These are phyloP conservation scores for Cepaea hortensis DNA, from an alignment of 2,888 invertebrate genomes.

Conservation along the genomic window DNA sequence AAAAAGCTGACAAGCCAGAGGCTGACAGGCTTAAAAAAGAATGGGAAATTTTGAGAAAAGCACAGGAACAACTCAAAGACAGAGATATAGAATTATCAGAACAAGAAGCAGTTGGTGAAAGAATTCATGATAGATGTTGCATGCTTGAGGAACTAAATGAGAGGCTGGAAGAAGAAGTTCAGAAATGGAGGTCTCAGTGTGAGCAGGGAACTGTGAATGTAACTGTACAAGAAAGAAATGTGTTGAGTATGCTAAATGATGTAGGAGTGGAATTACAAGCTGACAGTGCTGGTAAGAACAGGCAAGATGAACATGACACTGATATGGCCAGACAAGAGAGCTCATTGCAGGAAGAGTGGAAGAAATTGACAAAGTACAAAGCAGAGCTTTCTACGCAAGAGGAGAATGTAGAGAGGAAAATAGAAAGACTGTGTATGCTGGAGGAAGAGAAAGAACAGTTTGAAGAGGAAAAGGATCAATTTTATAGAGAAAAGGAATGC, in stretches of 20 bases:
- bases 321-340: not conserved
- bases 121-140: not conserved
- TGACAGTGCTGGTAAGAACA: not conserved
- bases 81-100: not conserved
- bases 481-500: not conserved
- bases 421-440: conserved; percentile 21
- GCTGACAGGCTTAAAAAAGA: not conserved
- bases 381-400: conserved; percentile 19
- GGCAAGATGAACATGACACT: not conserved
- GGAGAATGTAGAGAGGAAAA: conserved; percentile 21
- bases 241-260: not conserved
- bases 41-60: not conserved
- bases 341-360: not conserved
- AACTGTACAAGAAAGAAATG: not conserved
- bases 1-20: not conserved
- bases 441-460: conserved; percentile 22
- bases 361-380: conserved; percentile 5
- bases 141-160: conserved; percentile 9
- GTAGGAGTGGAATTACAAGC: not conserved
- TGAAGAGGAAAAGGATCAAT: conserved; percentile 10
- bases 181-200: not conserved
- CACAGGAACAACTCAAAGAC: not conserved
- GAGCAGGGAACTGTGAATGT: not conserved
- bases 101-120: not conserved
- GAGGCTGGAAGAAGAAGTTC: not conserved